Base-by-base conservation (phyloP, 35 echinoderm and acorn worm genomes). In the Apostichopus parvimensis region DNA sequence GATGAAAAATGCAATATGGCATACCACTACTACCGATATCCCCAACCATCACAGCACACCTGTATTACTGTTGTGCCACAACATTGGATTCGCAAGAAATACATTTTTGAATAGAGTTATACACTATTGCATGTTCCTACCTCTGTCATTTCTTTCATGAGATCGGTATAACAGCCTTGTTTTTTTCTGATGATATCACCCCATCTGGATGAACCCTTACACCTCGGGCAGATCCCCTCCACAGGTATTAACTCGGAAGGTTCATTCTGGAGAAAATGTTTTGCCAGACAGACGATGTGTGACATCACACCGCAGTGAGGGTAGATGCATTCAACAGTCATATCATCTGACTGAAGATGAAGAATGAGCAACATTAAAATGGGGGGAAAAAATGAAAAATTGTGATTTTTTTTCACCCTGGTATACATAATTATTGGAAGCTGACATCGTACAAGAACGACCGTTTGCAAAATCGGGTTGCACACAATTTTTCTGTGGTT, bases 121-220 rank as follows among this genome's bases (percentile, higher is more conserved):
- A 45, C 1, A 45, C n/a, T n/a, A n/a, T 45, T 45, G 34, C 34
- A 45, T 61, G 12, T 75, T 20, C 71, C 20, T 55, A 95, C 94
- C 90, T 95, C 88, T 75, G 79, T 88, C 57, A 93, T 87, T 80
- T 87, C 54, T 14, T 78, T 75, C 18, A 90, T 53, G 7, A 98
- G 81, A 13, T 89, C 91, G 8, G 87, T 59, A 91, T 95, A 98
- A 78, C 97, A 98, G 22, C 97, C 97, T 79, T 92, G 90, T 77
- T 96, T 98, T 75, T 98, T 98, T n/a, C 94, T 75, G 18, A 98
- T 95, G 15, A 98, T 78, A 77, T 98, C 91, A 54, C 97, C 97
- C 97, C 97, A 98, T 26, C 95, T 57, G 9, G 92, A 84, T 5
- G 45, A 65, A 18, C 92, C 70, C 56, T 93, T 98, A 72, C 97